Evolutionary conservation across 2,888 invertebrate genomes (phyloP).

Genomic region (Chesias legatella): DNA sequence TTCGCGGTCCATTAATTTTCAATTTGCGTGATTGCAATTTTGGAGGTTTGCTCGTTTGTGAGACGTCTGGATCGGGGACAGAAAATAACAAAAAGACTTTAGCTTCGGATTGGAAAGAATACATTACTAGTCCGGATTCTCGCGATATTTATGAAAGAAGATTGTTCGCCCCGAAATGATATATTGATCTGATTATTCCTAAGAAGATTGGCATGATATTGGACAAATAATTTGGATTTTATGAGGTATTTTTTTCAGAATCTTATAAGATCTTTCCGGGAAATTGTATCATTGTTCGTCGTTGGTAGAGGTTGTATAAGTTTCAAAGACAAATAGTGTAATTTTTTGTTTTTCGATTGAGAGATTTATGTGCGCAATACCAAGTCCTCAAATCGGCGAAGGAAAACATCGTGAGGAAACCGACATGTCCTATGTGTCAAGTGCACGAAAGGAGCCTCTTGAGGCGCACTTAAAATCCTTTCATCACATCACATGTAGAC

Average conservation of each 20-base stretch:
- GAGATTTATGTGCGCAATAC: no score
- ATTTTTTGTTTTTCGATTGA: no score
- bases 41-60: constrained; percentile 72
- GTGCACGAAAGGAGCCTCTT: no score
- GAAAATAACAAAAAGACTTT: constrained; percentile 69
- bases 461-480: no score
- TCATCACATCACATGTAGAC: no score
- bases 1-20: constrained; percentile 78
- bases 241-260: no score
- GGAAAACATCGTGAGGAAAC: no score
- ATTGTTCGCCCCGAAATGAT: constrained; percentile 12
- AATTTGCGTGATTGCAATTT: constrained; percentile 79
- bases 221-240: no score
- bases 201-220: constrained; percentile 1
- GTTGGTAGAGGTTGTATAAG: no score
- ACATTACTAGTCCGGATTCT: constrained; percentile 44
- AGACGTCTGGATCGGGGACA: constrained; percentile 64
- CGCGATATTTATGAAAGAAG: constrained; percentile 23
- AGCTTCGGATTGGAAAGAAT: constrained; percentile 62
- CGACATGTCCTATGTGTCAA: no score
- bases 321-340: no score
- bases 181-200: constrained; percentile 16
- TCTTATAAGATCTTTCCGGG: not conserved
- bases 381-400: no score
- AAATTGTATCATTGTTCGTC: constrained; percentile 21